Evolutionary conservation across 2,797 vertebrate species (phyloP).

Genomic region (Fundulus diaphanus): DNA sequence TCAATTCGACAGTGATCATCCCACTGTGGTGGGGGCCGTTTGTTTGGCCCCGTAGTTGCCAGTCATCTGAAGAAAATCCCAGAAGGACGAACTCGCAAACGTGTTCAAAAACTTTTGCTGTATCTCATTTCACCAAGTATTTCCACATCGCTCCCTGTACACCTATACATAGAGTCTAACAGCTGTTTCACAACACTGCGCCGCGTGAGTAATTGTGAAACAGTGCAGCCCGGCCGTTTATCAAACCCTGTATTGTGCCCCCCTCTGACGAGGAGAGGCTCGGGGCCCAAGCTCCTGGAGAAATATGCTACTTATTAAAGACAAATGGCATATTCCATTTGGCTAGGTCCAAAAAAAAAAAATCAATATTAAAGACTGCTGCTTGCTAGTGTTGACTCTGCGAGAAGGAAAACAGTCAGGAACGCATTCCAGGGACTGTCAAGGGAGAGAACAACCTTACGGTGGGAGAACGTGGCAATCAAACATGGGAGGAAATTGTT

Average conservation of each 20-base stretch:
- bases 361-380: slow-evolving; percentile 51
- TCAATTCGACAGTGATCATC: slow-evolving; percentile 49
- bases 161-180: slow-evolving; percentile 50
- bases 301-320: slow-evolving; percentile 64
- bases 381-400: slow-evolving; percentile 52
- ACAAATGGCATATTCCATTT: slow-evolving; percentile 46
- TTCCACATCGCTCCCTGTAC: slow-evolving; percentile 59
- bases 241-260: slow-evolving; percentile 53
- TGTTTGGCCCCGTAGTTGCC: slow-evolving; percentile 42
- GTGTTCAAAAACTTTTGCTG: slow-evolving; percentile 44
- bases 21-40: slow-evolving; percentile 30
- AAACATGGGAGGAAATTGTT: slow-evolving; percentile 47
- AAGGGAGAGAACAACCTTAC: slow-evolving; percentile 42
- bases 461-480: slow-evolving; percentile 37
- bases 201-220: slow-evolving; percentile 58
- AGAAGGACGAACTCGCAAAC: slow-evolving; percentile 44
- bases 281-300: slow-evolving; percentile 23
- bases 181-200: slow-evolving; percentile 56
- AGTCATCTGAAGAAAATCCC: slow-evolving; percentile 45
- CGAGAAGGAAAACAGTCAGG: slow-evolving; percentile 48
- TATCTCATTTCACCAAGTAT: slow-evolving; percentile 59
- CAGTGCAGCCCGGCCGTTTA: slow-evolving; percentile 43
- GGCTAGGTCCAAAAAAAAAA: slow-evolving; percentile 36
- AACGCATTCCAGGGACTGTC: slow-evolving; percentile 55
- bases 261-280: slow-evolving; percentile 37